Base-by-base conservation (phyloP, 2,113 vertebrate species). In the Balaenoptera acutorostrata region DNA sequence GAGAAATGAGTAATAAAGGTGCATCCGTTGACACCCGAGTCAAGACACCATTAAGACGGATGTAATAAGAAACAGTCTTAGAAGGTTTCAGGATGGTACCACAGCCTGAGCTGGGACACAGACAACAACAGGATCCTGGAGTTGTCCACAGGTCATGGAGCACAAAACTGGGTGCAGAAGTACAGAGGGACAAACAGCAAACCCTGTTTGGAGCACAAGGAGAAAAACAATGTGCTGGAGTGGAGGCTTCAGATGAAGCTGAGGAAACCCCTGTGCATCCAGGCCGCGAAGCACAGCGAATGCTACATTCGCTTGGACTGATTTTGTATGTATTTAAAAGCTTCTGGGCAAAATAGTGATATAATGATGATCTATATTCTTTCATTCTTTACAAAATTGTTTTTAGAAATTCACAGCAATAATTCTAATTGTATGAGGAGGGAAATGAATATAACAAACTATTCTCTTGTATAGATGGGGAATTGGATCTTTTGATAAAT, bases 341-440 rank as follows among this genome's bases (percentile, higher is more conserved):
- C 72, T 78, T 87, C 33, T 87, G 63, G 14, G 23, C 6, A 68
- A 90, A 96, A 92, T 0, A 81, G 41, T 14, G 27, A 44, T 55
- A 23, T n/a, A 41, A 57, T 41, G 49, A 49, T 27, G 20, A 41
- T 63, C 25, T 63, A 61, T 64, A 86, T 41, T 86, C 39, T 57
- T 88, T 93, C 15, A 75, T 49, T 90, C 55, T 61, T 71, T 29
- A 57, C 2, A 94, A 88, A 85, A 90, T 52, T 11, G 5, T 72
- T 91, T 97, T 71, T 23, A 63, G 41, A 66, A 90, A 93, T 72
- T 52, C n/a, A 91, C 11, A 88, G 61, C 61, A 95, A 72, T 59
- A 31, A 80, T 17, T 68, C 77, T 41, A 63, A 90, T 46, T n/a
- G 6, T 46, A 57, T 78, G 41, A 96, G 31, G 39, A 95, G 55